Evolutionary conservation across 2,797 vertebrate species (phyloP), one percentile per base, ranked within the genome.

Genomic region (Coregonus sp.): DNA sequence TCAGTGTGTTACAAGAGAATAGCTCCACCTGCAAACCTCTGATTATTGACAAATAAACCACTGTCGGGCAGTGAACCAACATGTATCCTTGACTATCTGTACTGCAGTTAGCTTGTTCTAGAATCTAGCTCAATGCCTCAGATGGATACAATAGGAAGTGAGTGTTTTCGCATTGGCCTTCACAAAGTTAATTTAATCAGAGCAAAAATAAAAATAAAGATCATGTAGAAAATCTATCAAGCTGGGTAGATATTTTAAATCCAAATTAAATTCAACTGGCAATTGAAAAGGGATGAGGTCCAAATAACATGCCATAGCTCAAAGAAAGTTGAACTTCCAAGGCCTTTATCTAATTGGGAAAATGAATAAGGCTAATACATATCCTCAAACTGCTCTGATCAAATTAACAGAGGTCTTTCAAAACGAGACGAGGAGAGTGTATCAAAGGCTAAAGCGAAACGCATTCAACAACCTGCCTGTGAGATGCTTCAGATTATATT

Each of bases 351-450:
- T 83, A 50, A 70, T 12, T 14, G 35, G 40, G n/a, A 18, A 29
- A 78, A 79, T 76, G 65, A 79, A 81, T 79, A 76, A n/a, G 75
- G 66, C 82, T 85, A 75, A 72, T 81, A 80, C 77, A 78, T 75
- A 54, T 68, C 81, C 77, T 81, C 83, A 75, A 51, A 78, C 35
- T 69, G 76, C 82, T 89, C 87, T 89, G 84, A 87, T 84, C 84
- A 81, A 80, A 84, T 80, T 85, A 88, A 73, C 78, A 74, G 7
- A 75, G 68, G 79, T 61, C 79, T 83, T 84, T 85, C 83, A 77
- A 56, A 47, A 25, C 33, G 15, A 20, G 69, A 70, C 7, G 65
- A 16, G 37, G 69, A 50, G 37, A 4, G 18, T 5, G 20, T 31
- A 47, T 40, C 69, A 29, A 9, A 50, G 47, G n/a, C 9, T 14